These are phyloP conservation scores for Thamnophis elegans DNA, from an alignment of 2,797 vertebrate genomes.

Conservation along the genomic window DNA sequence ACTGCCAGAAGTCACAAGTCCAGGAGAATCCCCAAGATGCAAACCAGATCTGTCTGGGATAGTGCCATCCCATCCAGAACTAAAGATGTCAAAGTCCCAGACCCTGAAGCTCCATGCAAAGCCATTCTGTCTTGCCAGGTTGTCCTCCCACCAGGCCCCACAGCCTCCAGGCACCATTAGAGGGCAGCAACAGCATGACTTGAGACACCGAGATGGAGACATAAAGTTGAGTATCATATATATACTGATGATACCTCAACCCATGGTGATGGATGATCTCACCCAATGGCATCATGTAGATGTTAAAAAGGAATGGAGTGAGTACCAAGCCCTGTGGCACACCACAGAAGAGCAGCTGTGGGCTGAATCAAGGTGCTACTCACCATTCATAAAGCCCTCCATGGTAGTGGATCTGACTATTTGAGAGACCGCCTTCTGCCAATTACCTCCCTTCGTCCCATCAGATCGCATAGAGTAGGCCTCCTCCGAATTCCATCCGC, in stretches of 20 bases:
- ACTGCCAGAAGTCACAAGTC: not conserved
- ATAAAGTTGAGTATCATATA: not conserved
- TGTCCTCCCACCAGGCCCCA: not conserved
- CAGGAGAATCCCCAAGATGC: not conserved
- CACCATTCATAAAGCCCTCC: no score
- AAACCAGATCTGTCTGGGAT: not conserved
- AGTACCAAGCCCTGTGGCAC: not conserved
- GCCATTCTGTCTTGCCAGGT: not conserved
- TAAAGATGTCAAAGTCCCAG: not conserved
- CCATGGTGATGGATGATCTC: not conserved
- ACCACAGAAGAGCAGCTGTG: not conserved
- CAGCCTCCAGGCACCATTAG: not conserved
- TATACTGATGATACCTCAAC: not conserved
- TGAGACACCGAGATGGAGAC: not conserved
- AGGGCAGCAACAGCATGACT: not conserved
- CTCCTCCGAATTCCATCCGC: no score
- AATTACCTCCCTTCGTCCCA: no score
- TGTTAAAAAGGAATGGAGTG: not conserved
- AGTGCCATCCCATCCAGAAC: not conserved
- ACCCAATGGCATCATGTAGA: not conserved
- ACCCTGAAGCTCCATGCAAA: not conserved
- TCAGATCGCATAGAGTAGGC: no score
- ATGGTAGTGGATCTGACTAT: no score
- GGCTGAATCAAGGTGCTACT: no score
- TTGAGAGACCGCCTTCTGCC: no score